Evolutionary conservation across 1,140 invertebrate genomes (phyloP).

Genomic region (Maconellicoccus hirsutus): DNA sequence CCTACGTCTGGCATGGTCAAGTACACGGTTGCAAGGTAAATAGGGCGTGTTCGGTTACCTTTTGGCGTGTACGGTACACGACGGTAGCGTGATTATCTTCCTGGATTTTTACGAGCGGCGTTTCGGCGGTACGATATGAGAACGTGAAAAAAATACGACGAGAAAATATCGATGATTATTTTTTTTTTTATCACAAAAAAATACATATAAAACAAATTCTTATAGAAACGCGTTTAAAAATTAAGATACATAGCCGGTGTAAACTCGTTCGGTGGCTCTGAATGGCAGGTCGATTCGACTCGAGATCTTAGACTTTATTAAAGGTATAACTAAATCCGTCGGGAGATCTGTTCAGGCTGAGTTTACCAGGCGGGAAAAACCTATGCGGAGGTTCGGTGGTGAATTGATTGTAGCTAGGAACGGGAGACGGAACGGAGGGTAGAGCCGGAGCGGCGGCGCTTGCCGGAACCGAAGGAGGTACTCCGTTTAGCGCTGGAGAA

Average conservation of each 20-base stretch:
- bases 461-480: neutral
- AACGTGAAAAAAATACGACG: too few species aligned
- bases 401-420: conserved; percentile 17
- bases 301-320: conserved; percentile 32
- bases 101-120: neutral
- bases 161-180: too few species aligned
- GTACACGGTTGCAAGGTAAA: neutral
- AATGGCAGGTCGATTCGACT: too few species aligned
- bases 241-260: too few species aligned
- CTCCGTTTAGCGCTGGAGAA: neutral
- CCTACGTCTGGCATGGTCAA: conserved; percentile 13
- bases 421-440: neutral
- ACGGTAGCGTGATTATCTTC: neutral
- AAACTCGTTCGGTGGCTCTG: too few species aligned
- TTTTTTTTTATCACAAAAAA: neutral
- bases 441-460: neutral
- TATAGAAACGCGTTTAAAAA: too few species aligned
- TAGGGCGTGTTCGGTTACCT: neutral
- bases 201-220: too few species aligned
- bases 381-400: conserved; percentile 55
- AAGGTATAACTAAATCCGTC: conserved; percentile 73
- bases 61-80: neutral
- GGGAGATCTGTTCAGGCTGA: conserved; percentile 66
- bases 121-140: too few species aligned
- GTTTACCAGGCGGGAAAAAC: conserved; percentile 68